Conservation (phyloP, 2,888 invertebrate genomes). For the Ectemnius continuus region DNA sequence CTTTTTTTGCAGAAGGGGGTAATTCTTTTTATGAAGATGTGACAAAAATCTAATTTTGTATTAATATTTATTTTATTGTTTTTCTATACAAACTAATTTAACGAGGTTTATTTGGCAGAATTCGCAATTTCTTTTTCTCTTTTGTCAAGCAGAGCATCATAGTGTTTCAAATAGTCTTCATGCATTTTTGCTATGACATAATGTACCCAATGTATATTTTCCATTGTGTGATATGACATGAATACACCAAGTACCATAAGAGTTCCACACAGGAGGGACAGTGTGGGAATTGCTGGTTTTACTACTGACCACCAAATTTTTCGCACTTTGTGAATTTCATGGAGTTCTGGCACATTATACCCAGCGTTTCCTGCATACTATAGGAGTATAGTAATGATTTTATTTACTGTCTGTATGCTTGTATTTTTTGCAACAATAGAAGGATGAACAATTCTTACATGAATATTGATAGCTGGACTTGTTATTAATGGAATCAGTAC, state of each 20-base stretch:
- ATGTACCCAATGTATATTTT: not conserved
- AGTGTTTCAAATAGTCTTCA: not conserved
- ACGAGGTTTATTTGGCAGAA: too few relatives aligned
- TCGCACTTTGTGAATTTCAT: conserved; percentile 1
- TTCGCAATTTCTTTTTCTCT: too few relatives aligned
- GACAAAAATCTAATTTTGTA: too few relatives aligned
- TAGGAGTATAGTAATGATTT: not conserved
- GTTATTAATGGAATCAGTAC: conserved; percentile 82
- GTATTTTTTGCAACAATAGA: conserved; percentile 81
- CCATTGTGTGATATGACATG: not conserved
- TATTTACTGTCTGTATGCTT: conserved; percentile 80
- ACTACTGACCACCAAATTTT: conserved; percentile 19
- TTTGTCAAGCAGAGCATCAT: conserved; percentile 54
- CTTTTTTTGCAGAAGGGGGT: too few relatives aligned
- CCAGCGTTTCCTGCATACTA: conserved; percentile 20
- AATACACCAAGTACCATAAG: not conserved
- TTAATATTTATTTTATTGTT: too few relatives aligned
- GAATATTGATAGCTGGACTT: conserved; percentile 81
- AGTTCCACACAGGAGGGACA: not conserved
- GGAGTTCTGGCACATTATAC: conserved; percentile 17
- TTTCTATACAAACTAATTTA: too few relatives aligned
- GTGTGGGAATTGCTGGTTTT: not conserved
- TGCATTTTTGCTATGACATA: not conserved
- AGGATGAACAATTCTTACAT: conserved; percentile 80
- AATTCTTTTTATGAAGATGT: too few relatives aligned